phyloP scores from a whole-genome alignment of 1,140 invertebrate genomes.

The Pseudomyrmex dendroicus region DNA sequence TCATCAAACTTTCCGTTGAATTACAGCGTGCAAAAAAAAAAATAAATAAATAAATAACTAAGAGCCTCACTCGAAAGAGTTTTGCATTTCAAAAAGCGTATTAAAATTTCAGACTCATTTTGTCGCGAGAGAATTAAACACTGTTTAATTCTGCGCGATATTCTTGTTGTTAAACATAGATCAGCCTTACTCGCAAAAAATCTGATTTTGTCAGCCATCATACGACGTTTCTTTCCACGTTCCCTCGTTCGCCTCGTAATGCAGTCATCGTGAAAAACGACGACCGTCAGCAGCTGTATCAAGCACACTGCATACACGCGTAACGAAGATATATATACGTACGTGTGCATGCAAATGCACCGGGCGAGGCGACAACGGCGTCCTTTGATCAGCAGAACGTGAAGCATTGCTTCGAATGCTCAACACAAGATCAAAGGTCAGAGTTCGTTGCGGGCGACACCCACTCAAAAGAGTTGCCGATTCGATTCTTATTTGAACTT shows the following conservation, averaged over 20 bases:
- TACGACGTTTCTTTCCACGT: not conserved
- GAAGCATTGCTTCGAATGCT: constrained; percentile 63
- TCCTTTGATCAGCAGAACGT: constrained; percentile 67
- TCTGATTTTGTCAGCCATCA: not conserved
- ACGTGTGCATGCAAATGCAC: constrained; percentile 40
- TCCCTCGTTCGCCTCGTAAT: not conserved
- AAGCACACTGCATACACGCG: constrained; percentile 20
- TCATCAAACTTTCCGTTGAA: not conserved
- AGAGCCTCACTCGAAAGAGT: too few relatives aligned
- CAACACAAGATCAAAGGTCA: constrained; percentile 60
- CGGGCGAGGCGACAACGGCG: not conserved
- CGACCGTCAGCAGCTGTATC: not conserved
- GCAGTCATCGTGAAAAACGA: constrained; percentile 3
- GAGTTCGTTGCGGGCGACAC: constrained; percentile 39
- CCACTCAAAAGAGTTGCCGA: not conserved
- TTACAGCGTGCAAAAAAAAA: too few relatives aligned
- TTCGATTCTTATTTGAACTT: constrained; percentile 30
- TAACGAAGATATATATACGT: constrained; percentile 7
- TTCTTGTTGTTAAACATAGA: too few relatives aligned
- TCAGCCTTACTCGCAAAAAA: not conserved
- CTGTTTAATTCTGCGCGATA: too few relatives aligned
- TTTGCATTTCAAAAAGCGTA: too few relatives aligned
- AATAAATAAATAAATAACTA: too few relatives aligned
- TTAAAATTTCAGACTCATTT: too few relatives aligned
- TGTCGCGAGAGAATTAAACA: too few relatives aligned